A percentile compares a stretch with the other conserved stretches of the same genome.
Conservation (phyloP, 2,797 vertebrate genomes). For the Meda fulgida region DNA sequence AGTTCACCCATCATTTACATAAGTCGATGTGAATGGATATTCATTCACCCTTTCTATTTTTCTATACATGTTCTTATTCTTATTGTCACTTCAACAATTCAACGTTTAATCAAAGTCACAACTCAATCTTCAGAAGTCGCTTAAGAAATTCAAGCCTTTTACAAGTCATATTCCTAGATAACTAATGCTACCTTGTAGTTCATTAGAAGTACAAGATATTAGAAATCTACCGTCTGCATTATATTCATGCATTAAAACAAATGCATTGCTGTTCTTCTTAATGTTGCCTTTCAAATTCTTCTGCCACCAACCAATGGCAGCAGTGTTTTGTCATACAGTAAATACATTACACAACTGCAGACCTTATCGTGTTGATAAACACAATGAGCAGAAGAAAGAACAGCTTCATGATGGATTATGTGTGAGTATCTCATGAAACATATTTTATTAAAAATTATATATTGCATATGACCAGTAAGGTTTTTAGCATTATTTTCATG, state of each 20-base stretch:
- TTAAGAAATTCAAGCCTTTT: neutral
- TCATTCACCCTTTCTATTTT: neutral
- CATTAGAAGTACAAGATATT: neutral
- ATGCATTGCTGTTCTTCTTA: no score
- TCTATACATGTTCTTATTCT: neutral
- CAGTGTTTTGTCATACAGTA: neutral
- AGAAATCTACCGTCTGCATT: neutral
- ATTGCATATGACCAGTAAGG: neutral
- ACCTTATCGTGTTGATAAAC: neutral
- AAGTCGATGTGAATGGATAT: neutral
- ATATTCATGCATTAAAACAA: neutral
- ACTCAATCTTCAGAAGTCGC: neutral
- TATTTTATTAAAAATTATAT: neutral
- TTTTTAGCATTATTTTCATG: neutral
- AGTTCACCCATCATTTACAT: neutral
- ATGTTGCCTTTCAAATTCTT: neutral
- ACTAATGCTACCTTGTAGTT: neutral
- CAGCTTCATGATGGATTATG: neutral
- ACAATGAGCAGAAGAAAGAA: neutral
- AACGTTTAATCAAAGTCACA: neutral
- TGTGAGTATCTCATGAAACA: neutral
- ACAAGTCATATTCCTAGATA: neutral
- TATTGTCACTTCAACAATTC: neutral
- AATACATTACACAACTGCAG: neutral
- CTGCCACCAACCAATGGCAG: neutral